Evolutionary conservation across 2,113 vertebrate species (phyloP), one percentile per base, ranked within the genome.

Genomic region (Myrmophylax atrothorax): DNA sequence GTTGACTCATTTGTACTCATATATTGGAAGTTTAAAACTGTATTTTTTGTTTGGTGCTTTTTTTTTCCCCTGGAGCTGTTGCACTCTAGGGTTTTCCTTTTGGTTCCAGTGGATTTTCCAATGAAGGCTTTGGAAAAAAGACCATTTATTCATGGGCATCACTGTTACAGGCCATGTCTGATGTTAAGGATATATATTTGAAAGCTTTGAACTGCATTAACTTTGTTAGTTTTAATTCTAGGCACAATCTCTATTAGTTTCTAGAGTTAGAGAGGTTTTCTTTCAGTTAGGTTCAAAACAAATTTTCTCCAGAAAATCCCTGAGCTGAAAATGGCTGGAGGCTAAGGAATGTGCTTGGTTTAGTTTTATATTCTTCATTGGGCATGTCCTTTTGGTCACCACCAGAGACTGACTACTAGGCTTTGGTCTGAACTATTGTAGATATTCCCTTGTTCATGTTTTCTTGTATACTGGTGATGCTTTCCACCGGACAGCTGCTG

Each of bases 321-420:
- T 42, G 35, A 77, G 17, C 26, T 10, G 5, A 25, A 83, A 67
- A 80, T 37, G 40, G 4, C 68, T 86, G 35, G 24, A 92, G 35
- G 22, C 42, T 50, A 58, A 75, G 72, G 22, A 77, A 69, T 12
- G 16, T 38, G 7, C 2, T 5, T 58, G 6, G 5, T 80, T 15
- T 79, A 17, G 17, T 53, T 91, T 56, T 53, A 9, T 25, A 1
- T 40, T 83, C 37, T 75, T 74, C 20, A 37, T 5, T 69, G 44
- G 4, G 12, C 19, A 12, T 75, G 33, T 75, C 14, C 31, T 50
- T 76, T 53, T 33, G 46, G 35, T 68, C 80, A 62, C 38, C n/a
- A 35, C 8, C 2, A 6, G 63, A 44, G 22, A 37, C 8, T 0
- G 1, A 24, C n/a, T 60, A 17, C 9, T 9, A 37, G 47, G 62